Evolutionary conservation across 2,888 invertebrate genomes (phyloP), one percentile per base, ranked within the genome.

Genomic region (Diaphora mendica): DNA sequence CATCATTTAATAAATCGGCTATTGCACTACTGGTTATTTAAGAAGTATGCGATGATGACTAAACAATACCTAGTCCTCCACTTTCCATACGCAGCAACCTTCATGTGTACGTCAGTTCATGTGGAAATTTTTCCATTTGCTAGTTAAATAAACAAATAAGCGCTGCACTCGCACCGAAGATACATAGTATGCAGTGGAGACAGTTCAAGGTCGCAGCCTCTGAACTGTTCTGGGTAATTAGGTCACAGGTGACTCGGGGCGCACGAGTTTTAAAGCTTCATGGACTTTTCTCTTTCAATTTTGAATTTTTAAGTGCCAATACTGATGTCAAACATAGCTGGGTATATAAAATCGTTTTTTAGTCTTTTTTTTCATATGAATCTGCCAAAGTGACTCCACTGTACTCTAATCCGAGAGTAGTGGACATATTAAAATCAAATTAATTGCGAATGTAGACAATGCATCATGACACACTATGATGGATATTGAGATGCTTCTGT

Each of bases 171-270:
- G 48, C 59, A 65, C 67, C 42, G 66, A 35, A 73, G 59, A 39
- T 65, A 72, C 65, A 76, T 42, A 72, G 42, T 64, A 67, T 66
- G 64, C 64, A 48, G 69, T 23, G 13, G 77, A 82, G 79, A 78
- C 79, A 72, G 75, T 78, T 82, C 79, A 84, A 83, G 85, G 83
- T 73, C 79, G 51, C 71, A 70, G 75, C 77, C 76, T 76, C 77
- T 72, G 79, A 85, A 85, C 82, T 82, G 81, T 87, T 85, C 82
- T 85, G 78, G 86, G 88, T 87, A 87, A 87, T 80, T 79, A 81
- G 88, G 88, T 88, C 82, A 81, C 70, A 82, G 76, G 72, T 72
- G 73, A 77, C 81, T 81, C 78, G 82, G 80, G 80, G 71, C 67
- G 70, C 77, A 79, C 72, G 15, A 74, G 64, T 68, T 72, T 64